Conservation (phyloP, 2,797 vertebrate genomes). For the Chiropotes sagulatus region DNA sequence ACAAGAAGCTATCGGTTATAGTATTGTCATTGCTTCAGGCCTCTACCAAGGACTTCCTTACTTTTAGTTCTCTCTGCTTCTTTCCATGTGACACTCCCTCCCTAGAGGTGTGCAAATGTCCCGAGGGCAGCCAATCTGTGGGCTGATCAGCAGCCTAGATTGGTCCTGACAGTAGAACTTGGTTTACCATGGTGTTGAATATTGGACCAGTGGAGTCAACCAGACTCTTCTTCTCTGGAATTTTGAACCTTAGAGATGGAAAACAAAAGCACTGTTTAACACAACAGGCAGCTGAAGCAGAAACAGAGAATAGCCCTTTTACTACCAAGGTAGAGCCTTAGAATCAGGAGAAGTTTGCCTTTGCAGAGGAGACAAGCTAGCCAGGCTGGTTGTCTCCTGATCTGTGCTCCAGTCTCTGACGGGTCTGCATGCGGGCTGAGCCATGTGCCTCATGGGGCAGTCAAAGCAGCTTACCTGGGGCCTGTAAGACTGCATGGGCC, state of each 20-base stretch:
- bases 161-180: neutral
- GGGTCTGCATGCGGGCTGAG: neutral
- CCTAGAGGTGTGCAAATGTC: neutral
- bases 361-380: neutral
- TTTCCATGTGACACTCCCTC: neutral
- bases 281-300: neutral
- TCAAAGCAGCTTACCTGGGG: neutral
- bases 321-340: neutral
- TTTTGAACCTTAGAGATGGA: neutral
- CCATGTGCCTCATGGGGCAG: neutral
- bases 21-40: no score
- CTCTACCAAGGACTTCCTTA: neutral
- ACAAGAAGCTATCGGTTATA: neutral
- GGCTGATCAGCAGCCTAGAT: neutral
- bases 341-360: neutral
- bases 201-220: neutral
- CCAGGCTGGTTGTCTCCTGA: fast-evolving
- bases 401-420: fast-evolving
- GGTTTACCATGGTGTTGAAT: neutral
- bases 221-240: neutral
- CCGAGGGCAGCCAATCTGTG: neutral
- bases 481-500: neutral
- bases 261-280: neutral
- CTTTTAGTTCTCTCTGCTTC: neutral
- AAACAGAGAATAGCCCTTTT: neutral